phyloP scores from a whole-genome alignment of 1,140 invertebrate species.

The Lepidotrigona ventralis region DNA sequence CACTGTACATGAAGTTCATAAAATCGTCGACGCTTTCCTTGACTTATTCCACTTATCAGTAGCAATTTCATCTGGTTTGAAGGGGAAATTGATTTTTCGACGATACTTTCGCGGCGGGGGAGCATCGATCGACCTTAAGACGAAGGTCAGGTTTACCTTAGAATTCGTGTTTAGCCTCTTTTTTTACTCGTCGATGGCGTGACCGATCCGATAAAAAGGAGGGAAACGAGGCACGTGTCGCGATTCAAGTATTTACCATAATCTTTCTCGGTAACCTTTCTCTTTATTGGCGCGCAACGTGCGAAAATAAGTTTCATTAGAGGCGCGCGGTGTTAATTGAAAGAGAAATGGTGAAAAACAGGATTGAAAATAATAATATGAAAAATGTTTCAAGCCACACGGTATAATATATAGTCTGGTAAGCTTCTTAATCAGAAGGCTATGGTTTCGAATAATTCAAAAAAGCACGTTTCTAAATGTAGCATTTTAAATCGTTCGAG shows the following conservation, averaged over 20 bases:
- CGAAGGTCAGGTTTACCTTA: conserved; percentile 27
- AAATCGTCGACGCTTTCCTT: conserved; percentile 1
- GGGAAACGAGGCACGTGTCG: background rate
- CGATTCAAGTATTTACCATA: background rate
- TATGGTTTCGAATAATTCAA: background rate
- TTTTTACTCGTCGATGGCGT: conserved; percentile 37
- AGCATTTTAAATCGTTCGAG: background rate
- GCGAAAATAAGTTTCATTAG: background rate
- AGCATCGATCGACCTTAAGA: conserved; percentile 54
- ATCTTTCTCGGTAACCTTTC: background rate
- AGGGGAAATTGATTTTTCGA: conserved; percentile 21
- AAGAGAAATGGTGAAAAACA: background rate
- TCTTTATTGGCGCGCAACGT: background rate
- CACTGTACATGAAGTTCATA: background rate
- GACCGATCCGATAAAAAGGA: conserved; percentile 53
- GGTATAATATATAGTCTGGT: background rate
- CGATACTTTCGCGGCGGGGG: conserved; percentile 8
- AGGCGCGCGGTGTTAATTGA: background rate
- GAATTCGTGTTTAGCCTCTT: background rate
- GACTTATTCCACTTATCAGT: conserved; percentile 1
- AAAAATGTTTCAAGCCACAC: background rate
- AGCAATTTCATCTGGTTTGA: background rate
- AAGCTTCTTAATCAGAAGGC: background rate
- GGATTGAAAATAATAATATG: background rate
- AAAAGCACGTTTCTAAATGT: background rate